Conservation (phyloP, 2,113 vertebrate species). For the Hippocampus comes region DNA sequence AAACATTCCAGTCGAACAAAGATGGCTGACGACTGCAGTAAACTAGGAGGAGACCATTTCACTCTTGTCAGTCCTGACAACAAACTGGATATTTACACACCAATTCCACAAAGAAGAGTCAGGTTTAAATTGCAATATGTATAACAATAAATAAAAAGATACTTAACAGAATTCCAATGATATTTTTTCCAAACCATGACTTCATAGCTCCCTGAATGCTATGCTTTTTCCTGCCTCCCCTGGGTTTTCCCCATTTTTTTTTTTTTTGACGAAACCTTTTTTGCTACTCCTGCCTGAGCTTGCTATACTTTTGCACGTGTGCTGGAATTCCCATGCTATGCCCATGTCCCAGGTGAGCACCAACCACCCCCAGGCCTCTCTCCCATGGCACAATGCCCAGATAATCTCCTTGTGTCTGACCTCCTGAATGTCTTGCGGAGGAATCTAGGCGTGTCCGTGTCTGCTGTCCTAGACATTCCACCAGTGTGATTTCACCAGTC, state of each 20-base stretch:
- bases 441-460: not conserved
- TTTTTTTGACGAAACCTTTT: not conserved
- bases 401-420: not conserved
- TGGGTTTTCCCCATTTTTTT: not conserved
- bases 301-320: not conserved
- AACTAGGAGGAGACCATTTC: too few species aligned
- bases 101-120: too few species aligned
- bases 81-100: too few species aligned
- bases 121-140: too few species aligned
- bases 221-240: not conserved
- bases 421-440: not conserved
- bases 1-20: too few species aligned
- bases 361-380: not conserved
- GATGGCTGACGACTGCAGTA: too few species aligned
- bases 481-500: not conserved
- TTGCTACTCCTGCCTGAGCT: not conserved
- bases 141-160: too few species aligned
- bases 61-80: too few species aligned
- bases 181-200: not conserved
- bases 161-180: too few species aligned
- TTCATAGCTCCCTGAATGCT: not conserved
- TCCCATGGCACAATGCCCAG: slow-evolving; percentile 1
- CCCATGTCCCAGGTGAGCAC: not conserved
- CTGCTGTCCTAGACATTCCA: not conserved
- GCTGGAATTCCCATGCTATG: not conserved